Evolutionary conservation across 2,888 invertebrate species (phyloP).

Genomic region (Myathropa florea): DNA sequence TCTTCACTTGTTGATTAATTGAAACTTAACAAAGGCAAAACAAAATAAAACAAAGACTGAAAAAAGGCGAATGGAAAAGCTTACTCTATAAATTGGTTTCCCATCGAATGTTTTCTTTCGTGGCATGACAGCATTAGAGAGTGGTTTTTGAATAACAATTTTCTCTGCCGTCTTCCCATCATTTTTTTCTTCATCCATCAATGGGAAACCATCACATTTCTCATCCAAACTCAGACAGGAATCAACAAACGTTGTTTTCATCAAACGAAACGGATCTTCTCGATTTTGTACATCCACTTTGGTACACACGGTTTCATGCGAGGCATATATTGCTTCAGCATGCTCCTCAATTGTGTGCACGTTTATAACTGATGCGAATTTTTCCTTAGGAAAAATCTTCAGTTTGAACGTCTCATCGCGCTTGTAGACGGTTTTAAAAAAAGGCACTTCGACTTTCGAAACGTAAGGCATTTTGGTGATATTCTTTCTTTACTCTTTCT

Average conservation of each 20-base stretch:
- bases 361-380: slow-evolving; percentile 47
- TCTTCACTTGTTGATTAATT: no score
- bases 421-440: slow-evolving; percentile 64
- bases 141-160: background rate
- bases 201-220: slow-evolving; percentile 51
- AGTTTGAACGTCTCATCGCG: slow-evolving; percentile 51
- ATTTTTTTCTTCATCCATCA: slow-evolving; percentile 66
- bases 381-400: slow-evolving; percentile 63
- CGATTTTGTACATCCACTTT: slow-evolving; percentile 58
- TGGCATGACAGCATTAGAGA: background rate
- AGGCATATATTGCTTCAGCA: background rate
- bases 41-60: background rate
- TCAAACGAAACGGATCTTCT: slow-evolving; percentile 37
- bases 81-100: slow-evolving; percentile 73
- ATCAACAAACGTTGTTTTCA: slow-evolving; percentile 56
- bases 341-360: slow-evolving; percentile 17
- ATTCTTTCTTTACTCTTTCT: background rate
- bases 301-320: slow-evolving; percentile 37
- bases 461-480: slow-evolving; percentile 57
- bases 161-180: slow-evolving; percentile 13
- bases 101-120: slow-evolving; percentile 73
- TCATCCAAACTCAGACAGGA: slow-evolving; percentile 56
- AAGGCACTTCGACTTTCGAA: slow-evolving; percentile 58
- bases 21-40: background rate
- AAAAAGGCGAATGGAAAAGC: background rate